These are phyloP conservation scores for Scelioninae gen. 2 DNA, from an alignment of 2,888 invertebrate species.

Conservation along the genomic window DNA sequence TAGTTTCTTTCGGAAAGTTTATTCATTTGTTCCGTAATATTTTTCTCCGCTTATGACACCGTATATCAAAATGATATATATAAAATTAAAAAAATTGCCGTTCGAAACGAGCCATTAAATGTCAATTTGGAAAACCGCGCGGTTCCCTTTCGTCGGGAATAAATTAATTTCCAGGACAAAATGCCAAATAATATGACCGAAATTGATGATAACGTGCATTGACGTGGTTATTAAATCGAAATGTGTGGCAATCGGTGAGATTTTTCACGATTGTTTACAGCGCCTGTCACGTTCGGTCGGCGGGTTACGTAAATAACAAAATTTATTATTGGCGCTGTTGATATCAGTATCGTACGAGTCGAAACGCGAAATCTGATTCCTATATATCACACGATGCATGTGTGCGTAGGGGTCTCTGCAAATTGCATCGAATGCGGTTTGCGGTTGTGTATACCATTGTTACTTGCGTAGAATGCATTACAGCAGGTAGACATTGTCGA, in stretches of 20 bases:
- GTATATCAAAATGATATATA: too few relatives aligned
- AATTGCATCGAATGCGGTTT: constrained; percentile 64
- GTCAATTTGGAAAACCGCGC: constrained; percentile 1
- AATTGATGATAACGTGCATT: constrained; percentile 11
- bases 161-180: constrained; percentile 1
- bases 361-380: constrained; percentile 62
- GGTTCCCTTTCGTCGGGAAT: neutral
- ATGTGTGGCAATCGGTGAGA: neutral
- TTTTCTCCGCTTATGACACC: too few relatives aligned
- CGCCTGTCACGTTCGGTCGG: constrained; percentile 13
- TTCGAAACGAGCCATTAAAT: neutral
- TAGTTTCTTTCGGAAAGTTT: too few relatives aligned
- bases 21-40: too few relatives aligned
- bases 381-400: constrained; percentile 63
- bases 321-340: constrained; percentile 47
- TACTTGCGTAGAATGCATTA: constrained; percentile 58
- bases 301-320: constrained; percentile 37
- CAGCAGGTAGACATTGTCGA: constrained; percentile 55
- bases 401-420: constrained; percentile 49
- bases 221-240: constrained; percentile 23
- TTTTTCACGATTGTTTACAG: constrained; percentile 37
- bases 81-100: neutral
- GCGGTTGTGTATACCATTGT: constrained; percentile 61
- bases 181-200: constrained; percentile 9
- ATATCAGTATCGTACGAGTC: constrained; percentile 57